These are phyloP conservation scores for Odontesthes bonariensis DNA, from an alignment of 2,113 vertebrate genomes.

Conservation along the genomic window DNA sequence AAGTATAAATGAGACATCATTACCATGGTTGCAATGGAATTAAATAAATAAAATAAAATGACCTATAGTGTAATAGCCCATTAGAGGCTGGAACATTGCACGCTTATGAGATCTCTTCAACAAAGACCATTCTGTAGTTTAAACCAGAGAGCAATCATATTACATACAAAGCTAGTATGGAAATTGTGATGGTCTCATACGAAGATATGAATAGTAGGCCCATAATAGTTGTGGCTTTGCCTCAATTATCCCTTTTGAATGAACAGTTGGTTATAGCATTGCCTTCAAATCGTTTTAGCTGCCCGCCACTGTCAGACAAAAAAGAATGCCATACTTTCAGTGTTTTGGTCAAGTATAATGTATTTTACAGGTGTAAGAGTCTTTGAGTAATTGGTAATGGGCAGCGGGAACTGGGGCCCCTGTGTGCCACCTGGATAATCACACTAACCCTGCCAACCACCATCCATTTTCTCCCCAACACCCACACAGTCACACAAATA, in stretches of 20 bases:
- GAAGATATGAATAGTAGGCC: conserved; percentile 79
- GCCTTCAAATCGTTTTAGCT: conserved; percentile 76
- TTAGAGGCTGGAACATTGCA: conserved; percentile 76
- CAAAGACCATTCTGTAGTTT: conserved; percentile 79
- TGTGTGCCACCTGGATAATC: conserved; percentile 77
- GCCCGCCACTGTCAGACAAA: conserved; percentile 73
- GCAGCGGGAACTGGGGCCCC: conserved; percentile 57
- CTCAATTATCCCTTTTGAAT: conserved; percentile 79
- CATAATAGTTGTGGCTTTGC: conserved; percentile 80
- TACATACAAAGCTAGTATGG: conserved; percentile 74
- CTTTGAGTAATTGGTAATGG: conserved; percentile 68
- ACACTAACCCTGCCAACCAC: conserved; percentile 49
- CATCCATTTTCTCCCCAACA: conserved; percentile 51
- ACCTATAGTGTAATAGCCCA: conserved; percentile 70
- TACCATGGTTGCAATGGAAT: conserved; percentile 71
- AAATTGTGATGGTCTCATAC: conserved; percentile 79
- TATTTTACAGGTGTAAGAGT: conserved; percentile 78
- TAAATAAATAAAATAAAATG: conserved; percentile 77
- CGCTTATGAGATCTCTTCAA: conserved; percentile 71
- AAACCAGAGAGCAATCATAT: conserved; percentile 75
- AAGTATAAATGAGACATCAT: conserved; percentile 52
- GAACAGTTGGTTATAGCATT: conserved; percentile 76
- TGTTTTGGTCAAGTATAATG: conserved; percentile 76
- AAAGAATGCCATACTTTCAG: conserved; percentile 57
- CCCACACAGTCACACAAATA: conserved; percentile 27